Evolutionary conservation across 2,888 invertebrate species (phyloP), one percentile per base, ranked within the genome.

Genomic region (Gymnosoma rotundatum): DNA sequence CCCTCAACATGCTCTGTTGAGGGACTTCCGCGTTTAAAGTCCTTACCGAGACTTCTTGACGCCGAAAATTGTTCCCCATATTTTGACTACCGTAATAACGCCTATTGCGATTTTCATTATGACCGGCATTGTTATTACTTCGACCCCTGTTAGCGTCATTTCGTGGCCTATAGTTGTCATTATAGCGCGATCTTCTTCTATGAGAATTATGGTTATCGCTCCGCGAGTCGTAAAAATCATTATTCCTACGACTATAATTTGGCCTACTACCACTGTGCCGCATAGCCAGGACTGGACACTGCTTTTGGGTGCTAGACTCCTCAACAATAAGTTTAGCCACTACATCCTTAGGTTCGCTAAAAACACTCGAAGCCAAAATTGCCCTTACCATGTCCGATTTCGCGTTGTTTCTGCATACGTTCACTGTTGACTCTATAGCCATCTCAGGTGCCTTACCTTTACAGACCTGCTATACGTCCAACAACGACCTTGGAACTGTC

Each of bases 381-480:
- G 60, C 18, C n/a, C 38, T 60, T n/a, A 60, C 36, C 32, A 60
- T 60, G 38, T 60, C 60, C 7, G 60, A 60, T 36, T 60, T 60
- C 1, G 60, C 14, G 8, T 60, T 60, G n/a, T 32, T 38, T 16
- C 32, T 60, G n/a, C 25, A 25, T 25, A 25, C 25, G 25, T 25
- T 25, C 25, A 25, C 25, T 25, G 25, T 25, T 25, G 25, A 25
- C 25, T 25, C 25, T 25, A 25, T 25, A 25, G 25, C 25, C 25
- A 25, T 25, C 25, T 25, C 25, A 25, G 1, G 25, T 25, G 25
- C 25, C 25, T 25, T 25, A 25, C 25, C 25, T 25, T 25, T 25
- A 25, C 25, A 25, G 25, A 25, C 25, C 25, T 25, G 25, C 25
- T 25, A 25, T 25, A 25, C 25, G 25, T 25, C 25, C 25, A 25